phyloP scores from a whole-genome alignment of 2,113 vertebrate species.

The Pimephales promelas region DNA sequence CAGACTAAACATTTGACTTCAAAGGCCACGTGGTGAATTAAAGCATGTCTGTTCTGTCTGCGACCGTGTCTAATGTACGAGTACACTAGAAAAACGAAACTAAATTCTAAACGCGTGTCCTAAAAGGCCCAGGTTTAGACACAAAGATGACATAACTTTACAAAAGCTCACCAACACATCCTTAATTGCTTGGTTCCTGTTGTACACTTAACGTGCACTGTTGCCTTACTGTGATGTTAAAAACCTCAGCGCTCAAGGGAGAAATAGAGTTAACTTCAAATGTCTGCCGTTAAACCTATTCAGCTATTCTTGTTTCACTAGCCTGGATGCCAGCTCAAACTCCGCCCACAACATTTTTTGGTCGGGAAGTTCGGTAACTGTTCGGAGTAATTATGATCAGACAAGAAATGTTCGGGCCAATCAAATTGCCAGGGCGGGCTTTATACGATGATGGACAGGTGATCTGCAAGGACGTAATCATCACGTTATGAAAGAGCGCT shows the following conservation, averaged over 20 bases:
- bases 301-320: background rate
- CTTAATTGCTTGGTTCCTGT: background rate
- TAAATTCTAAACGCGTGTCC: background rate
- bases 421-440: too few relatives aligned
- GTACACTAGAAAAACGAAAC: slow-evolving; percentile 32
- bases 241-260: background rate
- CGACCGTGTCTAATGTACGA: slow-evolving; percentile 5
- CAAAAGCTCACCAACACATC: slow-evolving; percentile 1
- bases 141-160: background rate
- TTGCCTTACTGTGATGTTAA: background rate
- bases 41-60: slow-evolving; percentile 40
- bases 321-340: too few relatives aligned
- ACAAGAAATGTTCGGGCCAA: too few relatives aligned
- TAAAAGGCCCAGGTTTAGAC: slow-evolving; percentile 36
- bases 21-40: slow-evolving; percentile 48
- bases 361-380: too few relatives aligned
- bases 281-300: background rate
- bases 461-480: too few relatives aligned
- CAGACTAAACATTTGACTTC: slow-evolving; percentile 59
- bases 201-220: background rate
- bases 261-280: background rate
- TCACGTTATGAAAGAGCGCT: too few relatives aligned
- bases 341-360: too few relatives aligned
- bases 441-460: too few relatives aligned
- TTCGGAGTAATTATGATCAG: too few relatives aligned